phyloP scores from a whole-genome alignment of 1,140 invertebrate genomes.

The Ylistrum balloti region DNA sequence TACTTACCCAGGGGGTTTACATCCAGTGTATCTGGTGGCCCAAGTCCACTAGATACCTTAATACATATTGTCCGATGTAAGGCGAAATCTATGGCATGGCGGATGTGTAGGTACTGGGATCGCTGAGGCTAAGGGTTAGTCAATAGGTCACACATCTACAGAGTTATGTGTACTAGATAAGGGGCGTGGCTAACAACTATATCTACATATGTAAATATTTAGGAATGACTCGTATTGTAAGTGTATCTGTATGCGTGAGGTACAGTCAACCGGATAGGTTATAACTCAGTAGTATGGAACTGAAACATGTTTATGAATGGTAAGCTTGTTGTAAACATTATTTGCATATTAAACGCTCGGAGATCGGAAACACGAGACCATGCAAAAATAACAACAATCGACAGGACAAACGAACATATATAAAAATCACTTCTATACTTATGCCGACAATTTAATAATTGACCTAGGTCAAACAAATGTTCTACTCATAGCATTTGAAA shows the following conservation, averaged over 20 bases:
- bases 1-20: background rate
- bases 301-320: background rate
- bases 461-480: too few species aligned
- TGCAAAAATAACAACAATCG: background rate
- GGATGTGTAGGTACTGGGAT: background rate
- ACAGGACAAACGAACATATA: background rate
- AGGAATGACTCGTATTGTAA: conserved; percentile 15
- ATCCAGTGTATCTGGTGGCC: conserved; percentile 15
- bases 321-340: background rate
- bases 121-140: conserved; percentile 9
- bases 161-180: background rate
- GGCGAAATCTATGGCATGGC: background rate
- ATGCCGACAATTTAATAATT: too few species aligned
- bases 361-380: background rate
- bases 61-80: background rate
- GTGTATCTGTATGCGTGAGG: background rate
- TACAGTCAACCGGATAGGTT: background rate
- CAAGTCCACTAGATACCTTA: background rate
- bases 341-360: background rate
- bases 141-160: conserved; percentile 33
- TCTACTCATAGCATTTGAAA: too few species aligned
- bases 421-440: too few species aligned
- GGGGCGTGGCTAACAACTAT: background rate
- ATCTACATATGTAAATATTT: conserved; percentile 40
- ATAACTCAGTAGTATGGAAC: background rate